Evolutionary conservation across 37 sponge, comb jelly and placozoan species (phyloP), one percentile per base, ranked within the genome.

Genomic region (Amphimedon queenslandica): DNA sequence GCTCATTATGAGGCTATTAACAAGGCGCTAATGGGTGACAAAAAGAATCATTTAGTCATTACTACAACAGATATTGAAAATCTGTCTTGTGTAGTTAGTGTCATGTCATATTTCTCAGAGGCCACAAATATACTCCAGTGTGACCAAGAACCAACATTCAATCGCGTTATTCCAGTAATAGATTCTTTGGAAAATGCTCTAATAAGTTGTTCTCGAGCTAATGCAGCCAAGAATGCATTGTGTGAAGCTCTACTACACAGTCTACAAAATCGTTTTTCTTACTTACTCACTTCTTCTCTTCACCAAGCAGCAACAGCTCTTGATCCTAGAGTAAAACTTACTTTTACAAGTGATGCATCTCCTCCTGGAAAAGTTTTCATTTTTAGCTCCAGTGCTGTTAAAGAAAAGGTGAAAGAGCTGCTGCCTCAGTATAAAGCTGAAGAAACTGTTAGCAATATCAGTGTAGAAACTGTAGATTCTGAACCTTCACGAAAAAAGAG

Each of bases 81-180:
- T 40, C 58, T 65, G 2, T 64, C 67, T 51, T 51, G 23, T 21
- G 21, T 77, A 32, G 56, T 42, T 55, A 32, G 43, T 32, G 57
- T 35, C 34, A 51, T 66, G 38, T 55, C 64, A 34, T 77, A 43
- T 18, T 29, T 77, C 30, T 41, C 42, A 31, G 58, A 56, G 28
- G 73, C 73, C 20, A 72, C 73, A 51, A 47, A 72, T 13, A 53
- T 72, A 4, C 35, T 72, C 10, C 73, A 72, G 32, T 29, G 35
- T 1, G 73, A 72, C 10, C 4, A n/a, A 27, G 27, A 53, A 55
- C 27, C 56, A 30, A 33, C 73, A 33, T n/a, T 32, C 1, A 72
- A 47, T 47, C 37, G 24, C 27, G 57, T 47, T 21, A 53, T 72
- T 25, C 73, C 73, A n/a, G 61, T 60, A 6, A n/a, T 60, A 6